phyloP scores from a whole-genome alignment of 2,888 invertebrate species.

The Epinotia brunnichana region DNA sequence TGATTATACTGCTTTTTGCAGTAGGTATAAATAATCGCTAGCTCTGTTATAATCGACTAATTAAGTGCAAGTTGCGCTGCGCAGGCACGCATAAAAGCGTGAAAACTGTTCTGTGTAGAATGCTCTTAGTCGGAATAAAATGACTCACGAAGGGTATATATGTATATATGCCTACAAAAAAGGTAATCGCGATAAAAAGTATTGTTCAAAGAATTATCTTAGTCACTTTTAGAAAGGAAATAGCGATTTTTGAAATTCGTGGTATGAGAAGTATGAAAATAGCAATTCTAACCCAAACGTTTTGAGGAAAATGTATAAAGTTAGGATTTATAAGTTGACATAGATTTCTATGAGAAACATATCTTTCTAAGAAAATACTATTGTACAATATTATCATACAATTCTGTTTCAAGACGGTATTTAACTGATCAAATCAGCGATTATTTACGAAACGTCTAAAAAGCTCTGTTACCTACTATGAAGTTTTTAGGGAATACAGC shows the following conservation, averaged over 20 bases:
- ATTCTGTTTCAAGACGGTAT: no score
- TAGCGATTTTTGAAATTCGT: neutral
- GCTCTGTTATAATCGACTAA: neutral
- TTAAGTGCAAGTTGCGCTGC: constrained; percentile 5
- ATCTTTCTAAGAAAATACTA: neutral
- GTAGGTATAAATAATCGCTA: neutral
- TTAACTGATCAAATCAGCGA: no score
- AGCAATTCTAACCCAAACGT: neutral
- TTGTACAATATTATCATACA: no score
- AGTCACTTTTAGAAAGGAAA: constrained; percentile 21
- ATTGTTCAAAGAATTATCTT: neutral
- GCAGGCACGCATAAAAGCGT: neutral
- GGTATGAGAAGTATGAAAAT: neutral
- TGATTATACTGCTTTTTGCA: no score
- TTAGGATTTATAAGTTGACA: neutral
- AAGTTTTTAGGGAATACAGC: no score
- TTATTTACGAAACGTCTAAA: no score
- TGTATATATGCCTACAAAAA: neutral
- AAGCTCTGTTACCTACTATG: no score
- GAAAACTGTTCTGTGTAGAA: constrained; percentile 24
- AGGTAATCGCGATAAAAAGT: neutral
- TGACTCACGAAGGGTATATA: constrained; percentile 27
- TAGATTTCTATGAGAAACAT: no score
- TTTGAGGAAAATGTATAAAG: neutral
- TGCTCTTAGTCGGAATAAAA: constrained; percentile 10